Base-by-base conservation (phyloP, 2,113 vertebrate species). In the Platysternon megacephalum region DNA sequence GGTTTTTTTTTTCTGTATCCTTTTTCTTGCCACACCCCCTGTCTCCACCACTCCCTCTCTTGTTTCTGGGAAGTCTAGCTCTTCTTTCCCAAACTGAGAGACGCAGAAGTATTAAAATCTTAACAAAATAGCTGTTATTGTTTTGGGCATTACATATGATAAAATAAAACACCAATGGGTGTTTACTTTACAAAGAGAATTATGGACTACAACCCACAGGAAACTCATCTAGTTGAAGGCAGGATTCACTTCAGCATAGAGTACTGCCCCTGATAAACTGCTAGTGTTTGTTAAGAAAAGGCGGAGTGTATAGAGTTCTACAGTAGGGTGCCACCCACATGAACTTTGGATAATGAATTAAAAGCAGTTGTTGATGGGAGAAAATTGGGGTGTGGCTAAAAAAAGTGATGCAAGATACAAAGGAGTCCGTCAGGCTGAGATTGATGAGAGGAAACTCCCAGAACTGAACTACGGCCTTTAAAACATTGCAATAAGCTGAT, bases 111-210 rank as follows among this genome's bases (percentile, higher is more conserved):
- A 65, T 88, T 95, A 96, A 84, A 2, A 52, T 35, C 13, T 35
- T 65, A 65, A 35, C 61, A 35, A 65, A 65, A 61, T 61, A 35
- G 29, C 29, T 61, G 58, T 35, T 35, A 61, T 61, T 61, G 29
- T 32, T 32, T 61, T 16, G 58, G 58, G 58, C 29, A 35, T 61
- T 61, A 61, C 29, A 7, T 61, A 61, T 58, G 24, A 29, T 29
- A 29, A 29, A 10, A 29, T 29, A 58, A 58, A 58, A 29, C 11
- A 29, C 28, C 28, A 58, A 29, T 22, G 1, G 84, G 91, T 95
- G 53, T 87, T 91, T 95, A 52, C 94, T 97, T 96, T 97, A 94
- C 96, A 97, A 97, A 93, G 97, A 95, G 96, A 97, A 96, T 97
- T 94, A 79, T 84, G 85, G 78, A 94, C 72, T 74, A 81, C 90